Base-by-base conservation (phyloP, 2,888 invertebrate species). In the Limulus polyphemus region DNA sequence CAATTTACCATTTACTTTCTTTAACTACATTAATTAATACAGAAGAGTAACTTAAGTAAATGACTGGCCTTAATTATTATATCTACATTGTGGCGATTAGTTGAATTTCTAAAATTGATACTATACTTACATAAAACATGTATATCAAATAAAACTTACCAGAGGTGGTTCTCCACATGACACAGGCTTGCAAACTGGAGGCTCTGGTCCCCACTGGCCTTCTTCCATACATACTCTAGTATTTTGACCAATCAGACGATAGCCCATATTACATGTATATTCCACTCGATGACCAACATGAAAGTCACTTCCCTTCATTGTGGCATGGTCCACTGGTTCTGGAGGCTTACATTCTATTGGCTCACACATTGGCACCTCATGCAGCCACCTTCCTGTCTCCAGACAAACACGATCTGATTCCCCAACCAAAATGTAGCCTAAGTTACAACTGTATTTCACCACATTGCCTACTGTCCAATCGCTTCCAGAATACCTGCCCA, bases 161-260 rank as follows among this genome's bases (percentile, higher is more conserved):
- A 62, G 62, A 46, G 71, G 69, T 4, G 79, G 78, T 0, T 72
- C 67, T 7, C 72, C 73, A 68, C 81, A 81, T 56, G 74, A 73
- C 12, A 77, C 71, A 4, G 76, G 73, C 55, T 73, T 69, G 68
- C 81, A 81, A 2, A 71, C 68, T 1, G 81, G 79, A 11, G 72
- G 69, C 11, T 74, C 71, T 11, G 77, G 74, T 68, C 79, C 79
- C 81, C 81, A 82, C 13, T 73, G 67, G 68, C 84, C 83, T 65
- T 79, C 79, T 55, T 80, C 79, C 32, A 77, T 73, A 69, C 85
- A 85, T 5, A 67, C 67, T 55, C 64, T 61, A 10, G 61, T 47
- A 1, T 61, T 56, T 9, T 58, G 57, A 10, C 67, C 67, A 1
- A 61, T 49, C 12, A 62, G 51, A 17, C 60, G 62, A 50, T 61